Evolutionary conservation across 2,797 vertebrate genomes (phyloP), one percentile per base, ranked within the genome.

Genomic region (Neopelma chrysocephalum): DNA sequence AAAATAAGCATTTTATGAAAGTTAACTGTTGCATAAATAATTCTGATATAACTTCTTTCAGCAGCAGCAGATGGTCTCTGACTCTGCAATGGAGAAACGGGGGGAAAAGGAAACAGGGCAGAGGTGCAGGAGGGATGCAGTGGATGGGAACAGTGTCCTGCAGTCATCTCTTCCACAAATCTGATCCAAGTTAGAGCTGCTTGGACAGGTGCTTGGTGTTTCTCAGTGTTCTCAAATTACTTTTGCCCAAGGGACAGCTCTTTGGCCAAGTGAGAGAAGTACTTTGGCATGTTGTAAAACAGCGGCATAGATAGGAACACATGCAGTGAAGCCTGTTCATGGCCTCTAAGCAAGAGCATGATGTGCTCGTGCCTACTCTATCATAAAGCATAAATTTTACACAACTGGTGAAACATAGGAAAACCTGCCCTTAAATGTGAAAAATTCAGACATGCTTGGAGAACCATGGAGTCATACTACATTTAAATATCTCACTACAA

Each of bases 71-170:
- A 47, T 21, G 20, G 21, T 34, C 18, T 69, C 29, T 40, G 56
- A 60, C 25, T 57, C 64, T 16, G 12, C 38, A 58, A 12, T 8
- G 40, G 25, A 64, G 47, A 79, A 25, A 57, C 4, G 8, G 11
- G 0, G 2, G 31, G 22, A 34, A n/a, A 54, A 70, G 23, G 26
- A 77, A 85, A 81, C 0, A 1, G 22, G 16, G 18, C n/a, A 85
- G 45, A 87, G 31, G 25, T 29, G 34, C 18, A 92, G 42, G 25
- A 69, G 8, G 10, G 15, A 77, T 58, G 25, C 17, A 82, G 43
- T 36, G 19, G 10, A 45, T 32, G 22, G 19, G 40, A 87, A 53
- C 25, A 48, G 8, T 11, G 20, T 36, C 11, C 42, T 26, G 38
- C 6, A 66, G 76, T 80, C 78, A 82, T 8, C 0, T 54, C 15